Conservation (phyloP, 2,113 vertebrate species). For the Cervus canadensis region DNA sequence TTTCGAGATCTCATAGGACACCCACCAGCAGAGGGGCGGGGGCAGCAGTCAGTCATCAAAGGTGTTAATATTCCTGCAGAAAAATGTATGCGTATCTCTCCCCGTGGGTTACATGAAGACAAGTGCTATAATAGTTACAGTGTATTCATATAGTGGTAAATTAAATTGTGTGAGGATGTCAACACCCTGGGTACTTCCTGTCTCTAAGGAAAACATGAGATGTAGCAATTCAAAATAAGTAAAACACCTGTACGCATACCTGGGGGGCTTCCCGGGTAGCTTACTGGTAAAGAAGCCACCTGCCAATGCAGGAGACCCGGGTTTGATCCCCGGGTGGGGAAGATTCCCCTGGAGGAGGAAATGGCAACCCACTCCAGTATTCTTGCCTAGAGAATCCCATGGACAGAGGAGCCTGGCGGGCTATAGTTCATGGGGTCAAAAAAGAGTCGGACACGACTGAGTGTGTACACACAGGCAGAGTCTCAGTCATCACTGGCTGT, state of each 20-base stretch:
- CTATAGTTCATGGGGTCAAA: neutral
- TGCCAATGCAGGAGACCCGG: neutral
- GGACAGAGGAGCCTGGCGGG: neutral
- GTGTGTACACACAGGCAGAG: neutral
- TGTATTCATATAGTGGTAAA: too few relatives aligned
- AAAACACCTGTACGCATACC: accelerated
- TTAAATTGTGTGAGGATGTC: neutral
- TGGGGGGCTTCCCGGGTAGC: neutral
- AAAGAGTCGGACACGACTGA: neutral
- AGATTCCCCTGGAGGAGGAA: neutral
- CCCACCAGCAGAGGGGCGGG: neutral
- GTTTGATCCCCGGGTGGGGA: neutral
- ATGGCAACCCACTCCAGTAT: accelerated
- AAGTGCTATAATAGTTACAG: neutral
- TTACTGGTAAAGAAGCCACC: neutral
- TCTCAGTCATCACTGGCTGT: neutral
- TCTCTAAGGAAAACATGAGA: neutral
- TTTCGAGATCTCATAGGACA: neutral
- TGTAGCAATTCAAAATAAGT: neutral
- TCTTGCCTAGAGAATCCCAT: neutral
- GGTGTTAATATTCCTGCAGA: neutral
- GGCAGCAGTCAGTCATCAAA: neutral
- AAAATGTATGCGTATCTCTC: neutral
- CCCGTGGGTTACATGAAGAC: accelerated
- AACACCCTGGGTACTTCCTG: accelerated